Evolutionary conservation across 2,113 vertebrate species (phyloP), one percentile per base, ranked within the genome.

Genomic region (Myotis davidii): DNA sequence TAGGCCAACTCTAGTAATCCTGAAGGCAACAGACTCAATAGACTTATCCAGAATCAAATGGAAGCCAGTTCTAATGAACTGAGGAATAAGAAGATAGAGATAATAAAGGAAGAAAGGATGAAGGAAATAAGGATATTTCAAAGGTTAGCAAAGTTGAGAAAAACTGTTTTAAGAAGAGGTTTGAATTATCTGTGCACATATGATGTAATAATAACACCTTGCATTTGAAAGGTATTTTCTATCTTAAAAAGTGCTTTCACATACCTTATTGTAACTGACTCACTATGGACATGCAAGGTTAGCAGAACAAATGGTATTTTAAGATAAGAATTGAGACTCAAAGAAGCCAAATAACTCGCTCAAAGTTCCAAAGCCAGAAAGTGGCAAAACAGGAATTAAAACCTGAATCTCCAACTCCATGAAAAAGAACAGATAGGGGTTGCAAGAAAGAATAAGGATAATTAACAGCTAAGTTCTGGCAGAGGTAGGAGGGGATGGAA

Each of bases 331-430:
- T 4, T 54, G 14, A 95, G 77, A 94, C 32, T 88, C 61, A 54
- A 88, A 90, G 37, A 82, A 92, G 50, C 48, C 17, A 79, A 93
- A 65, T 88, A 89, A 93, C 14, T 97, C 10, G 3, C 45, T 92
- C 25, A 73, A 90, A 14, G 32, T 83, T 74, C 45, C 70, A 77
- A 85, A 79, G 64, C 39, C 37, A 90, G 64, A 85, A 96, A 95
- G 29, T 74, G 18, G 76, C 16, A 94, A 84, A 96, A 91, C 20
- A 70, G 56, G 27, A 76, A 96, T 90, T 83, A 84, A 29, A 94
- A 79, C 17, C 37, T 61, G 52, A 89, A 59, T 94, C 39, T 95
- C 32, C 17, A 79, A 85, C 17, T 59, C 48, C 6, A 50, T 34
- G 16, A 88, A 42, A 73, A 76, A 93, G 21, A 91, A 81, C 29